phyloP scores from a whole-genome alignment of 2,888 invertebrate genomes.

The Leptopilina myrica region DNA sequence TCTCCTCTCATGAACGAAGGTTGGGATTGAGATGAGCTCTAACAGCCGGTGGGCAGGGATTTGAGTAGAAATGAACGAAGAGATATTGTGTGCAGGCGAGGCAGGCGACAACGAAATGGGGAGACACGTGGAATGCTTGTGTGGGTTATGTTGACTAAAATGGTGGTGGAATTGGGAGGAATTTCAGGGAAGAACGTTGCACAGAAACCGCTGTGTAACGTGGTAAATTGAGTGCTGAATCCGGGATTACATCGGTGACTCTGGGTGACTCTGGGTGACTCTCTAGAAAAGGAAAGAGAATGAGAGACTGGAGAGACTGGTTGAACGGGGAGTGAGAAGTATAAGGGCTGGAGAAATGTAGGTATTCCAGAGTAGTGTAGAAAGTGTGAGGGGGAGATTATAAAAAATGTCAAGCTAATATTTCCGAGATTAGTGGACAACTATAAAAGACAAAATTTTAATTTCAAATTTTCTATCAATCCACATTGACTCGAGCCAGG shows the following conservation, averaged over 20 bases:
- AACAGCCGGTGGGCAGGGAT: slow-evolving; percentile 41
- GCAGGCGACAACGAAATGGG: slow-evolving; percentile 52
- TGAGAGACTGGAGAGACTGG: slow-evolving; percentile 47
- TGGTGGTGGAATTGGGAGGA: slow-evolving; percentile 44
- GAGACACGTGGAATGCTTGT: slow-evolving; percentile 53
- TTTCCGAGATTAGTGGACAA: slow-evolving; percentile 47
- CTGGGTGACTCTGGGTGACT: slow-evolving; percentile 50
- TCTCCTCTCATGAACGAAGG: slow-evolving; percentile 15
- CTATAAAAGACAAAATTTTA: slow-evolving; percentile 47
- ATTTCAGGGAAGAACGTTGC: slow-evolving; percentile 44
- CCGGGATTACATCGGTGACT: slow-evolving; percentile 72
- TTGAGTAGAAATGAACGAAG: slow-evolving; percentile 32
- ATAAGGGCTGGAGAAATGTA: slow-evolving; percentile 40
- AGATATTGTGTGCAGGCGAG: slow-evolving; percentile 48
- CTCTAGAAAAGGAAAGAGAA: slow-evolving; percentile 46
- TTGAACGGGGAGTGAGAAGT: slow-evolving; percentile 45
- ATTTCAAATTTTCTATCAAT: no score
- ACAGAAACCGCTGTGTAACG: slow-evolving; percentile 62
- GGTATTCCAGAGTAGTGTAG: slow-evolving; percentile 38
- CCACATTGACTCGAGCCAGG: no score
- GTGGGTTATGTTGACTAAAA: slow-evolving; percentile 38
- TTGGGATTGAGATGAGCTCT: slow-evolving; percentile 27
- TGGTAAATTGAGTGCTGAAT: slow-evolving; percentile 76
- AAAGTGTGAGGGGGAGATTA: slow-evolving; percentile 54
- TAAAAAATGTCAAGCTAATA: slow-evolving; percentile 41